Percentiles rank a stretch among this genome's conserved stretches.
Evolutionary conservation across 2,113 vertebrate species (phyloP).

Genomic region (Trogon melanurus): DNA sequence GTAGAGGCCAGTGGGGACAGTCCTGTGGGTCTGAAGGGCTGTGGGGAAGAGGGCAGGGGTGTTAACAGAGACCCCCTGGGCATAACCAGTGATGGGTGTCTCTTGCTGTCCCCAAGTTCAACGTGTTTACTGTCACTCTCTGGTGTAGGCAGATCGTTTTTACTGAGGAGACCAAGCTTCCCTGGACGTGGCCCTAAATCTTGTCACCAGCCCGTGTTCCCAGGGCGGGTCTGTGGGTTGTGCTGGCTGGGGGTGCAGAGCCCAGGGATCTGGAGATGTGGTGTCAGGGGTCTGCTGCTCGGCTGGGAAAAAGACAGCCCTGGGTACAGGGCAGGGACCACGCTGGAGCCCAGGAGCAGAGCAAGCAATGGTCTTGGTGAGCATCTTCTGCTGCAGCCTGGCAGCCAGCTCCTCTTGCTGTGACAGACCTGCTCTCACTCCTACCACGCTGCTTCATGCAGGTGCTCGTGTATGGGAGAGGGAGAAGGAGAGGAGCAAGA

Average conservation of each 20-base stretch:
- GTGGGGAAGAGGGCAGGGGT: background rate
- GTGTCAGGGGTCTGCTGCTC: accelerated
- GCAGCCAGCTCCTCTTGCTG: background rate
- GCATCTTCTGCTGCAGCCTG: background rate
- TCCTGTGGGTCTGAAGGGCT: background rate
- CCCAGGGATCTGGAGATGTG: accelerated
- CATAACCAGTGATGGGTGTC: background rate
- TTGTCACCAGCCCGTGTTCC: background rate
- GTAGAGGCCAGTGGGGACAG: too few species aligned
- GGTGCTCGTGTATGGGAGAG: background rate
- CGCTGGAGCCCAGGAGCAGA: background rate
- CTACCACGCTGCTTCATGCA: accelerated
- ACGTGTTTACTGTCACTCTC: background rate
- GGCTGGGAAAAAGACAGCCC: background rate
- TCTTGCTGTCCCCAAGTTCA: background rate
- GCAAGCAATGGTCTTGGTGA: background rate
- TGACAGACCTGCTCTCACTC: background rate
- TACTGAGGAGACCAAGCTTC: background rate
- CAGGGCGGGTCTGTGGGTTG: accelerated
- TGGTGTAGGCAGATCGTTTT: background rate
- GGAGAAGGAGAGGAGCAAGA: background rate
- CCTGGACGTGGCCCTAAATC: background rate
- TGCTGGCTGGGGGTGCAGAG: accelerated
- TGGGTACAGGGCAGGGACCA: accelerated
- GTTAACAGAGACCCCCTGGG: background rate